Evolutionary conservation across 2,113 vertebrate species (phyloP).

Genomic region (Zosterops hypoxanthus): DNA sequence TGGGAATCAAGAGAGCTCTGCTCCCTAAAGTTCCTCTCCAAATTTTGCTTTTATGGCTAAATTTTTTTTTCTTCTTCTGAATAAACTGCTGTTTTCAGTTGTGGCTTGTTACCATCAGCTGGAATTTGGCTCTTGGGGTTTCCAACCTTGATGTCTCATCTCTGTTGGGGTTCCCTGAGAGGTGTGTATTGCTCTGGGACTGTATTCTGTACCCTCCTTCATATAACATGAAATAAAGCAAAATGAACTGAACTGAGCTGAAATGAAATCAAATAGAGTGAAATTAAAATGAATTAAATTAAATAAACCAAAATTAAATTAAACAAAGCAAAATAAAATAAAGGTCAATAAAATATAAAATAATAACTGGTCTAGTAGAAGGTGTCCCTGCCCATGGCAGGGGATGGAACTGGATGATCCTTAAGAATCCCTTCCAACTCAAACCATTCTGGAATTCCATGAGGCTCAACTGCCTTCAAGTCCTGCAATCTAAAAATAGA

Average conservation of each 20-base stretch:
- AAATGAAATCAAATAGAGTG: not conserved
- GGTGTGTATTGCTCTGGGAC: not conserved
- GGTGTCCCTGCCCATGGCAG: not conserved
- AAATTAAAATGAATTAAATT: not conserved
- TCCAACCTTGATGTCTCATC: not conserved
- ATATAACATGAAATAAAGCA: not conserved
- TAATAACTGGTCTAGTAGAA: not conserved
- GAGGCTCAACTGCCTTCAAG: not conserved
- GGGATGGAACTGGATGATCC: not conserved
- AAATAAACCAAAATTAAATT: not conserved
- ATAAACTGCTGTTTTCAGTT: not conserved
- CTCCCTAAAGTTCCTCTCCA: not conserved
- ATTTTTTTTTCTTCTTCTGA: not conserved
- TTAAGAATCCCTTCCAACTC: no score
- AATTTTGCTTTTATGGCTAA: not conserved
- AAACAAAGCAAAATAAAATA: not conserved
- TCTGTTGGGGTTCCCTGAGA: not conserved
- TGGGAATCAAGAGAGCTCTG: fast-evolving
- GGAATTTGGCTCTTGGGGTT: not conserved
- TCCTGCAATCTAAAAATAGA: not conserved
- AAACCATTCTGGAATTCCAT: not conserved
- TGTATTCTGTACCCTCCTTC: not conserved
- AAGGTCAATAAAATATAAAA: not conserved
- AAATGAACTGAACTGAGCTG: fast-evolving
- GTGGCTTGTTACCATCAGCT: not conserved